Evolutionary conservation across 2,888 invertebrate species (phyloP).

Genomic region (Sinopyrophorus schimmeli): DNA sequence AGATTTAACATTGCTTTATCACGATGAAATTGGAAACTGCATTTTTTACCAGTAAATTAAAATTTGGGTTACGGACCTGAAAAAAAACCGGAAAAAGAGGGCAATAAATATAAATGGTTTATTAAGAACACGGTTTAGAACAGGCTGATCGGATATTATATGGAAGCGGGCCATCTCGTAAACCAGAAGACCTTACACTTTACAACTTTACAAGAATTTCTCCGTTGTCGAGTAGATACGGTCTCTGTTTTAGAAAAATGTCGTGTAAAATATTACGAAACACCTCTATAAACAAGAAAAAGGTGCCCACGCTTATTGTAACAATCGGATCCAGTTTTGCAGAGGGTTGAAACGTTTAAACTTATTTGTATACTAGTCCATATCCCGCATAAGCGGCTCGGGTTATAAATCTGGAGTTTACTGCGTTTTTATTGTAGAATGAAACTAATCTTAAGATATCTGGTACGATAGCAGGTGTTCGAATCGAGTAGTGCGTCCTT

Average conservation of each 20-base stretch:
- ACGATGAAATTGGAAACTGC: too few species aligned
- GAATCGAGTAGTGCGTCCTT: constrained; percentile 29
- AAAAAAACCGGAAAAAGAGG: constrained; percentile 9
- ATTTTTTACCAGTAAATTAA: neutral
- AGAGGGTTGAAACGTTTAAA: too few species aligned
- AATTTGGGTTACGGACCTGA: constrained; percentile 20
- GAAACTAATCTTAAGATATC: constrained; percentile 25
- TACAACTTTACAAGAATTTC: constrained; percentile 44
- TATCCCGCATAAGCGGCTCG: constrained; percentile 8
- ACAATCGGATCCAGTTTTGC: neutral
- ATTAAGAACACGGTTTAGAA: constrained; percentile 29
- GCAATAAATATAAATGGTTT: constrained; percentile 31
- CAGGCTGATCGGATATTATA: constrained; percentile 44
- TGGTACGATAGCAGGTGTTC: constrained; percentile 32
- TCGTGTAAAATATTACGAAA: constrained; percentile 26
- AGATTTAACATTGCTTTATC: too few species aligned
- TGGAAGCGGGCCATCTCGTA: constrained; percentile 44
- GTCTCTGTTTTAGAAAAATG: constrained; percentile 38
- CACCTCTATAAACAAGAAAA: constrained; percentile 20
- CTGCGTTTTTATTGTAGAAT: constrained; percentile 22
- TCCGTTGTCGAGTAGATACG: constrained; percentile 47
- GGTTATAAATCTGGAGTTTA: constrained; percentile 27
- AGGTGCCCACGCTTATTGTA: constrained; percentile 6
- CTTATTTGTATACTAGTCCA: too few species aligned
- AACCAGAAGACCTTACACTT: constrained; percentile 38